Evolutionary conservation across 2,888 invertebrate genomes (phyloP), one percentile per base, ranked within the genome.

Genomic region (Drosophila putrida): DNA sequence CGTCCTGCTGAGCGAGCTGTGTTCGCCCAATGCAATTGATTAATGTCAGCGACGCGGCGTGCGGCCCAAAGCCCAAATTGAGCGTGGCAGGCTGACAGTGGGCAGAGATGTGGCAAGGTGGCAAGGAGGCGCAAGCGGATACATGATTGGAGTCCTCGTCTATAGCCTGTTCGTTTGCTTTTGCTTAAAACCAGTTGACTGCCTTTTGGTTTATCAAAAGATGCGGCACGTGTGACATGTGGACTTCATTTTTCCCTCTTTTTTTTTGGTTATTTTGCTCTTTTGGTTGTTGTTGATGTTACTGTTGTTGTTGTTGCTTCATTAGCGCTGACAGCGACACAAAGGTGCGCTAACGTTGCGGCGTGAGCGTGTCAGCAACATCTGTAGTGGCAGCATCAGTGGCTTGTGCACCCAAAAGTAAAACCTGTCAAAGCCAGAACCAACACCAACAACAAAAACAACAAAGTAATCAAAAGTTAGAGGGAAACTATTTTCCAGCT

Each of bases 281-380:
- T 63, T 70, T 53, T 55, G 55, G 38, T 43, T 36, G 59, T 31
- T 28, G 43, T 38, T 61, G 39, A 4, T 47, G 47, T 33, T 58
- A 39, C 25, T 51, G 15, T 54, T 60, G 31, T 39, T 68, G 49
- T 64, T 50, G 66, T 49, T 82, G 86, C 72, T 82, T 82, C 82
- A 80, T 84, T 85, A 86, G 75, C 62, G 75, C 61, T 88, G 78
- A 80, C 83, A 82, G 65, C 67, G 39, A 59, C 70, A 75, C 83
- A 88, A 80, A 82, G 83, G 68, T 78, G 71, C 60, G 64, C 51
- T 67, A 39, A 41, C 54, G 74, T 57, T 80, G 67, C 57, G 69
- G 75, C 67, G 58, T 63, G 70, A 72, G 72, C 75, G 20, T 78
- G 82, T 78, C 75, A 70, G n/a, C 70, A 38, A 47, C 80, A 59